phyloP scores from a whole-genome alignment of 2,888 invertebrate genomes.

The Meliscaeva auricollis region DNA sequence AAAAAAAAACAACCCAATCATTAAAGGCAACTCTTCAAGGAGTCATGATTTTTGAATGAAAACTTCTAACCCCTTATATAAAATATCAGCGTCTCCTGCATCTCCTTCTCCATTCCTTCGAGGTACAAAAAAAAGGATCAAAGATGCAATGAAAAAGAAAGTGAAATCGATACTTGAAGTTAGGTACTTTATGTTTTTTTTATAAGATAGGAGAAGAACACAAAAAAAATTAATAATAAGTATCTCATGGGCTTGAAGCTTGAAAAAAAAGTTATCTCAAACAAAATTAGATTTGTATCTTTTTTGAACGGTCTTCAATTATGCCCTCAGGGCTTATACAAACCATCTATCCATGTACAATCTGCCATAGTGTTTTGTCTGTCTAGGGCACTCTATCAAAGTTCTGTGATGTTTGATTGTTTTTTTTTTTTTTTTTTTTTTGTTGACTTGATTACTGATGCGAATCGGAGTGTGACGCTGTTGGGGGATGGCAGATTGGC shows the following conservation, averaged over 20 bases:
- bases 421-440: constrained; percentile 3
- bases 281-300: constrained; percentile 47
- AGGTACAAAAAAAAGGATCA: constrained; percentile 42
- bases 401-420: constrained; percentile 24
- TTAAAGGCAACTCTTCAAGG: constrained; percentile 22
- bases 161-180: constrained; percentile 66
- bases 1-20: background rate
- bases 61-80: constrained; percentile 36
- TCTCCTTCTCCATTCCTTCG: constrained; percentile 16
- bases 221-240: background rate
- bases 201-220: background rate
- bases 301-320: constrained; percentile 25
- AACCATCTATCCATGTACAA: background rate
- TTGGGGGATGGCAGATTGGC: constrained; percentile 16
- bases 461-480: constrained; percentile 34
- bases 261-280: constrained; percentile 6
- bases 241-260: constrained; percentile 28
- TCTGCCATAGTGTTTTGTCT: background rate
- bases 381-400: constrained; percentile 9
- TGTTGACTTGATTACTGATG: constrained; percentile 22
- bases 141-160: constrained; percentile 65
- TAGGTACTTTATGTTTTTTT: constrained; percentile 32
- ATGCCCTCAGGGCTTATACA: constrained; percentile 38
- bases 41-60: constrained; percentile 60
- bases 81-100: background rate